A percentile compares a stretch with the other conserved stretches of the same genome.
phyloP scores from a whole-genome alignment of 2,113 vertebrate genomes.

The Hypanus sabinus region DNA sequence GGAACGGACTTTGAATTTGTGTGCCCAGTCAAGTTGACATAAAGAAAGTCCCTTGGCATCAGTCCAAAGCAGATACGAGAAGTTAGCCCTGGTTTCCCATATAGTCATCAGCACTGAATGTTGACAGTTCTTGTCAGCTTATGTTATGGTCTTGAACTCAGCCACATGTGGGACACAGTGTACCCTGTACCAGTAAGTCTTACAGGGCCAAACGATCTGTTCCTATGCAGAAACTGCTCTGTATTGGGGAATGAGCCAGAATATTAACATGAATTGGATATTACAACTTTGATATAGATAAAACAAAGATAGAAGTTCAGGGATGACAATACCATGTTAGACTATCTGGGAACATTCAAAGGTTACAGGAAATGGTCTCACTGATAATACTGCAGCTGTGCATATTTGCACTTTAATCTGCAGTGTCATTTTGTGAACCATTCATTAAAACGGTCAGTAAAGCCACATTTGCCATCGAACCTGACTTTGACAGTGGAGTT shows the following conservation, averaged over 20 bases:
- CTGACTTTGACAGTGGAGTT: background rate
- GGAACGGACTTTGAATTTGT: no score
- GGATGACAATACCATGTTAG: background rate
- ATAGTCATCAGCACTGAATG: no score
- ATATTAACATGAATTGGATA: background rate
- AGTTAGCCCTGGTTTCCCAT: no score
- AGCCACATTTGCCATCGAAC: background rate
- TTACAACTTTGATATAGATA: background rate
- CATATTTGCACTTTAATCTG: background rate
- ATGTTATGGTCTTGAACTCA: no score
- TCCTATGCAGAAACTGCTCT: background rate
- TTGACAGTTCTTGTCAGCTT: no score
- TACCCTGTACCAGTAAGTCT: no score
- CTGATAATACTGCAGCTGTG: background rate
- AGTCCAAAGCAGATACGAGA: no score
- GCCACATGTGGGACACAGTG: no score
- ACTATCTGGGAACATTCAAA: slow-evolving; percentile 23
- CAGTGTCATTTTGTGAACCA: background rate
- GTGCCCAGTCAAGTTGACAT: no score
- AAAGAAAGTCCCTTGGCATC: no score
- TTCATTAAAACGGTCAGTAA: background rate
- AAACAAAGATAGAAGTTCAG: background rate
- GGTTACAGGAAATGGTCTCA: slow-evolving; percentile 11
- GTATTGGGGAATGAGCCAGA: background rate
- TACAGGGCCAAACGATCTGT: background rate